Percentiles rank a stretch among this genome's conserved stretches.
Evolutionary conservation across 2,113 vertebrate genomes (phyloP).

Genomic region (Alosa alosa): DNA sequence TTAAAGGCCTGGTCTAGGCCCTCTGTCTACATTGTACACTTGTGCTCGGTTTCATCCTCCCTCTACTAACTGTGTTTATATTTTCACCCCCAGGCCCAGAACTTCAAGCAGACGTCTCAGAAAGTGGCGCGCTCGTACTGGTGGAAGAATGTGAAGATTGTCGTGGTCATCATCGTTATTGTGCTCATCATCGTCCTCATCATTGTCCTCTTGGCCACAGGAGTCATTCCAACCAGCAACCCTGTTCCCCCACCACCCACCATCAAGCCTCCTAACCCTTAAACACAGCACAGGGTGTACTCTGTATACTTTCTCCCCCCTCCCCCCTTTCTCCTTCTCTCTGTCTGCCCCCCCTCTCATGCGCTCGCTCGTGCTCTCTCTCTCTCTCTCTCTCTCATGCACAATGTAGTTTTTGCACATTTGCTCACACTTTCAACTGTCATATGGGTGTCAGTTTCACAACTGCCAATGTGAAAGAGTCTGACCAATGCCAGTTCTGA

Average conservation of each 20-base stretch:
- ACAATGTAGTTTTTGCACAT: conserved; percentile 8
- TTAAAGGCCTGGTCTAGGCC: not conserved
- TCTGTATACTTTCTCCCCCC: not conserved
- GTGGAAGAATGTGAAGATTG: conserved; percentile 93
- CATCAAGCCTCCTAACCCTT: not conserved
- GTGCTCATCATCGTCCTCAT: conserved; percentile 78
- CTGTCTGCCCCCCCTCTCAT: not conserved
- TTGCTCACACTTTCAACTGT: not conserved
- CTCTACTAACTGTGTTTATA: not conserved
- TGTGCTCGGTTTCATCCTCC: not conserved
- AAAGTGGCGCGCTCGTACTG: conserved; percentile 89
- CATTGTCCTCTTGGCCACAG: conserved; percentile 83
- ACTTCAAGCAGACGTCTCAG: conserved; percentile 90
- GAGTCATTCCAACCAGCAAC: conserved; percentile 72
- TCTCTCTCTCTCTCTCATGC: conserved; percentile 4
- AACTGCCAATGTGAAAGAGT: not conserved
- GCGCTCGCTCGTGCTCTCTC: not conserved
- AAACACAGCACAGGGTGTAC: not conserved
- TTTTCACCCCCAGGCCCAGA: conserved; percentile 76
- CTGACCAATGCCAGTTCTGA: not conserved
- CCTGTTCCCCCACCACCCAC: accelerated
- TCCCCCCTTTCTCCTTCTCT: not conserved
- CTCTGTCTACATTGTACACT: not conserved
- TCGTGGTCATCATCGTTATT: conserved; percentile 78
- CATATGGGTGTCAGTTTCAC: conserved; percentile 32